Base-by-base conservation (phyloP, 2,888 invertebrate genomes). In the Allygus modestus region DNA sequence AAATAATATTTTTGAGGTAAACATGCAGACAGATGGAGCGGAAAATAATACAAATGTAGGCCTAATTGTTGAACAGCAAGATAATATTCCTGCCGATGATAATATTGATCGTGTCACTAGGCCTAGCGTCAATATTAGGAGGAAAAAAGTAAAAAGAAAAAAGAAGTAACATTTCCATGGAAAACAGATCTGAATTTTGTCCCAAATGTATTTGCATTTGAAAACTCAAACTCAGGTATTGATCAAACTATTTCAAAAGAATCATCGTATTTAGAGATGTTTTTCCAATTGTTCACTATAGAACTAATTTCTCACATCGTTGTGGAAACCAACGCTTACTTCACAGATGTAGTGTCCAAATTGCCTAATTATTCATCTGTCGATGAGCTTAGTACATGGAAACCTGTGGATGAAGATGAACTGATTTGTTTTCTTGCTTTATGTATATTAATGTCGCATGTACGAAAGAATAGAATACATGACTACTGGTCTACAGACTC, bases 391-490 rank as follows among this genome's bases (percentile, higher is more conserved):
- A 71, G 9, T 20, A 71, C 5, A 0, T 71, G 71, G 31, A 31
- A 71, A 26, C 71, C 71, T 23, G 4, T n/a, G 0, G 17, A 71
- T n/a, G 17, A 11, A 20, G 20, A 71, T 31, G 71, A 31, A 71
- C 1, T 31, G 1, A 2, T 71, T 1, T 12, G 1, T 31, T 71
- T 71, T 31, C 20, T 28, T 1, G 71, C 71, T 7, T 17, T 71
- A 5, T 28, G 71, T 31, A 17, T 71, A 37, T 31, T 71, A 17
- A 71, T 31, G 71, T 71, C 71, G 1, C 71, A 71, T 28, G 71
- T 71, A 1, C 31, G 71, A 31, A 71, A 71, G 12, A 71, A 71
- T 71, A n/a, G 28, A 71, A 71, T 71, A 2, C 9, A n/a, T 4
- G 71, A 71, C 15, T 31, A 71, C 12, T 71, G 71, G 31, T 71